Evolutionary conservation across 2,888 invertebrate genomes (phyloP), one percentile per base, ranked within the genome.

Genomic region (Neoscelio sp.): DNA sequence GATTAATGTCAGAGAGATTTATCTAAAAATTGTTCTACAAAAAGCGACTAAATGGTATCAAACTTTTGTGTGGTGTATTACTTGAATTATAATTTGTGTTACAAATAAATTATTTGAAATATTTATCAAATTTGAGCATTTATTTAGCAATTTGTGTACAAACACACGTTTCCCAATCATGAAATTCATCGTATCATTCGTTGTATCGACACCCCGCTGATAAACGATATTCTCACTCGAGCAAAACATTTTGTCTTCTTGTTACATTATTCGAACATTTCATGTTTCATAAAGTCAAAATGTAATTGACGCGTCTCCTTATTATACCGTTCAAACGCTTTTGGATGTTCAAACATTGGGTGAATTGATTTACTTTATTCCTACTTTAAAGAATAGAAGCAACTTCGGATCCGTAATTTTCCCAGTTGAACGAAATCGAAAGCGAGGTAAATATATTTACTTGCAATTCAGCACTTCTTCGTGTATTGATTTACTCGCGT

Each of bases 51-150:
- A 26, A 46, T 46, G 10, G 30, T 13, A 28, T 50, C n/a, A 42
- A 20, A 50, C 12, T 28, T 50, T 64, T 50, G 38, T 35, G 38
- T 48, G 38, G 38, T 38, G 67, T 68, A 33, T 50, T 26, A 48
- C 13, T 26, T 46, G 12, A 68, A 46, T 56, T 68, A 70, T 70
- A 58, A 48, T 44, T 71, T 71, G 35, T 70, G 23, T 58, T 40
- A 40, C 60, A 26, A 71, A 71, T 71, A 60, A 71, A 71, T 60
- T 52, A 70, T 60, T 60, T 70, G 38, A 20, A 60, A 60, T 60
- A 52, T 52, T 20, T 58, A 58, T 6, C 8, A 8, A 46, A 46
- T 46, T 56, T 56, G 46, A 46, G 13, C 26, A 26, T 46, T 46
- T 56, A 40, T 56, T 54, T 54, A 30, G 18, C 2, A 15, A 33